Base-by-base conservation (phyloP, 2,113 vertebrate species). In the Pygoscelis adeliae region DNA sequence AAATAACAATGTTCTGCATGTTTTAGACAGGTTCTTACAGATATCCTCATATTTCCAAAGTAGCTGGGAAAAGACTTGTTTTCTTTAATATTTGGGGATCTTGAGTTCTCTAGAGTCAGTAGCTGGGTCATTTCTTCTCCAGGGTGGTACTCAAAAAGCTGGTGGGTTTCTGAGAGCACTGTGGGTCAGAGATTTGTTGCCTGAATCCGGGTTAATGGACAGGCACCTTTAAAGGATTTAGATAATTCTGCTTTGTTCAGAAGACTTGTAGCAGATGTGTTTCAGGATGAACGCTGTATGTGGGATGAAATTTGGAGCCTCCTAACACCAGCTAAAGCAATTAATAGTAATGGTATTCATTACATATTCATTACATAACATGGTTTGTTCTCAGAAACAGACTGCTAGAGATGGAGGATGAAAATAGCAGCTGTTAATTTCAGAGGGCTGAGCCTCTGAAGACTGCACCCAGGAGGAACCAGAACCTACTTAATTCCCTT, bases 341-440 rank as follows among this genome's bases (percentile, higher is more conserved):
- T 97, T 97, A 98, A 97, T 95, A 95, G 93, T 97, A 82, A 90
- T 97, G 95, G 92, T 97, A 90, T 96, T 97, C 96, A 85, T 97
- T 97, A 97, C 93, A 96, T 96, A 94, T 91, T 96, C 92, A 86
- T 98, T 98, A 80, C 88, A 96, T 97, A 97, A 97, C 67, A 9
- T 53, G 86, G 94, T 94, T 96, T 94, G 97, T 97, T 97, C 97
- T 91, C 67, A 82, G 94, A 59, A 97, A 89, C 93, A 91, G 95
- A 67, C 96, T 97, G 90, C 74, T 95, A 7, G 95, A 92, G 97
- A 93, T 47, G 81, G 87, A 76, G 71, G 87, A 90, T 97, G 93
- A 91, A 98, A 97, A 98, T 96, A 97, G 97, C 92, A 97, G 83
- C 96, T 95, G 88, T 95, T 97, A 93, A 97, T 97, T 97, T 97